phyloP scores from a whole-genome alignment of 2,797 vertebrate species.

The Pseudotriccus pelzelni region DNA sequence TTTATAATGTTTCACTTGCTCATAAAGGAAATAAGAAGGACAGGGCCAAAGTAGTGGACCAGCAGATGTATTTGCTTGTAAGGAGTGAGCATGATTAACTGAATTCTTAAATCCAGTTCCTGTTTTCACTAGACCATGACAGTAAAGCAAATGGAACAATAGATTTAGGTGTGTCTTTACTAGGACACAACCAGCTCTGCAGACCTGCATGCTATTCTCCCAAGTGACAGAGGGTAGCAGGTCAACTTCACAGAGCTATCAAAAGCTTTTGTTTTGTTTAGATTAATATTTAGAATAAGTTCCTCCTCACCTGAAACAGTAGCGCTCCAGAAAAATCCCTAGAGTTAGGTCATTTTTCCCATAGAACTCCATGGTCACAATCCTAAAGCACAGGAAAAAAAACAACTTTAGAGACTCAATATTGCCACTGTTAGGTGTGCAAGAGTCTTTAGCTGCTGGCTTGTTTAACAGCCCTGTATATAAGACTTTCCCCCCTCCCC shows the following conservation, averaged over 20 bases:
- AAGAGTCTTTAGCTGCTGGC: neutral
- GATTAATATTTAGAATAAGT: neutral
- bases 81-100: neutral
- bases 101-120: neutral
- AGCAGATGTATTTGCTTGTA: neutral
- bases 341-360: constrained; percentile 97
- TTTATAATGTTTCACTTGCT: neutral
- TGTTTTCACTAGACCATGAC: neutral
- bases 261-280: neutral
- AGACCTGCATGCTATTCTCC: neutral
- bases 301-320: constrained; percentile 91
- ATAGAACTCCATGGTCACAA: constrained; percentile 99
- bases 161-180: neutral
- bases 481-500: neutral
- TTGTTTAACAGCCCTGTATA: neutral
- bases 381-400: constrained; percentile 79
- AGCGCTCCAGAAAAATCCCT: constrained; percentile 95
- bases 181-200: neutral
- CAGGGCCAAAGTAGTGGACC: neutral
- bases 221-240: neutral
- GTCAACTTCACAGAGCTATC: neutral
- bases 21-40: neutral
- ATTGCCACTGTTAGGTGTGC: neutral
- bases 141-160: neutral
- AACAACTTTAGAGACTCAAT: neutral